Conservation (phyloP, 2,797 vertebrate genomes). For the Chelidonichthys spinosus region DNA sequence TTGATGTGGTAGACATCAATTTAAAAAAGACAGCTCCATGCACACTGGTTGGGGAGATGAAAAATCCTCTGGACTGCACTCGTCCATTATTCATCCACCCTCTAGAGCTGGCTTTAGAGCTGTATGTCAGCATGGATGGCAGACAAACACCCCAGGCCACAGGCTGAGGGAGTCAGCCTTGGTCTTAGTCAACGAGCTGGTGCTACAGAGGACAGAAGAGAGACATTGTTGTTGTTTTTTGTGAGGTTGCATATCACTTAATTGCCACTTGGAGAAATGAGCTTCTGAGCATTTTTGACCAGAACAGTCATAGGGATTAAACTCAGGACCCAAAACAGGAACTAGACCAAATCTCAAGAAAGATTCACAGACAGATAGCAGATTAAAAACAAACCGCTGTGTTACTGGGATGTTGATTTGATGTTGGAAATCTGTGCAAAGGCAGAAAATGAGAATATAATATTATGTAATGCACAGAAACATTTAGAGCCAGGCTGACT, state of each 20-base stretch:
- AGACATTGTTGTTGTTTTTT: slow-evolving; percentile 44
- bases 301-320: slow-evolving; percentile 9
- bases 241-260: slow-evolving; percentile 44
- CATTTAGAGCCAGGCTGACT: not conserved
- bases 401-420: not conserved
- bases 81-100: slow-evolving; percentile 66
- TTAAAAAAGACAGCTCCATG: slow-evolving; percentile 29
- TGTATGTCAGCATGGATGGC: slow-evolving; percentile 64
- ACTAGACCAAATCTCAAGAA: not conserved
- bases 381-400: not conserved
- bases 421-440: not conserved
- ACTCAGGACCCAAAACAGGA: not conserved
- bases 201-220: slow-evolving; percentile 42
- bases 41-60: slow-evolving; percentile 32
- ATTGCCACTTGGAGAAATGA: slow-evolving; percentile 36
- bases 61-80: slow-evolving; percentile 48
- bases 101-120: slow-evolving; percentile 51
- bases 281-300: not conserved
- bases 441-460: not conserved
- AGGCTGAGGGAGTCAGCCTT: slow-evolving; percentile 57
- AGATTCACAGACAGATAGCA: not conserved
- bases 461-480: not conserved
- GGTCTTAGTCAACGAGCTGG: slow-evolving; percentile 64
- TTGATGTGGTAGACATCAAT: slow-evolving; percentile 29
- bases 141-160: slow-evolving; percentile 64